Evolutionary conservation across 2,888 invertebrate genomes (phyloP).

Genomic region (Pharmacophagus antenor): DNA sequence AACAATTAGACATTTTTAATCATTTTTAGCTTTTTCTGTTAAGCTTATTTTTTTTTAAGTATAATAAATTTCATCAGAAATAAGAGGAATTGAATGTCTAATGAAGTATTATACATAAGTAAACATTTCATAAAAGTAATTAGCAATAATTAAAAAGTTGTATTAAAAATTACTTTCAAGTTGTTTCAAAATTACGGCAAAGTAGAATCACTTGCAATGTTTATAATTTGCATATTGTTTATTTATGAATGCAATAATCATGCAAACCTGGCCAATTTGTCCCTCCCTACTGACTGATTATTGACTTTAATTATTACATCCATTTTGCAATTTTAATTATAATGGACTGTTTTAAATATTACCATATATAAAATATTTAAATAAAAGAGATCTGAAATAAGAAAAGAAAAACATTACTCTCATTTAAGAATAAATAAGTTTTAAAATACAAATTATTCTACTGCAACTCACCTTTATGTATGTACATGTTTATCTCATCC

Average conservation of each 20-base stretch:
- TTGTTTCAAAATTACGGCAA: no score
- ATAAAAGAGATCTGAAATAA: not conserved
- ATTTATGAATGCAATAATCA: conserved; percentile 14
- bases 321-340: conserved; percentile 49
- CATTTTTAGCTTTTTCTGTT: no score
- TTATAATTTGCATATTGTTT: not conserved
- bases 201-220: no score
- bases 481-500: no score
- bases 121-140: not conserved
- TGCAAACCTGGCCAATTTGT: conserved; percentile 77
- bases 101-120: no score
- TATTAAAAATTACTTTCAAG: no score
- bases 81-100: no score
- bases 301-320: conserved; percentile 75
- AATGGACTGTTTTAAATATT: not conserved
- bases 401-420: not conserved
- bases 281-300: conserved; percentile 78
- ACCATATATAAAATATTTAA: not conserved
- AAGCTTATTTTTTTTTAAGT: no score
- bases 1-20: no score
- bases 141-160: not conserved
- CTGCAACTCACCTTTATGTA: not conserved
- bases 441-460: not conserved
- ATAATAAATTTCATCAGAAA: no score
- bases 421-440: not conserved